Evolutionary conservation across 2,797 vertebrate species (phyloP).

Genomic region (Pitangus sulphuratus): DNA sequence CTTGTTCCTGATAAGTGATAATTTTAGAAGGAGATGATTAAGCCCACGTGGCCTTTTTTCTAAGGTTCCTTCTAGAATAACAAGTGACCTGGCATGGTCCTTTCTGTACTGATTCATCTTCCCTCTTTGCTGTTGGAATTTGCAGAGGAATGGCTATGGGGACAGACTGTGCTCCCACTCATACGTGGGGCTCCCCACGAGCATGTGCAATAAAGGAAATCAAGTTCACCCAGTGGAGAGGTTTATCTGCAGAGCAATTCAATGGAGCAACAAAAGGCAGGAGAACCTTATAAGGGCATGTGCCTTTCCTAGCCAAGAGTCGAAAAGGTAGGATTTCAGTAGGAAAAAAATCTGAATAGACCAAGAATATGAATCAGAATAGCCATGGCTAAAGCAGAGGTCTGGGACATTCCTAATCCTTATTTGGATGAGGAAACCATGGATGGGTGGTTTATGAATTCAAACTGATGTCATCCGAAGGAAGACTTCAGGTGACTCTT

Average conservation of each 20-base stretch:
- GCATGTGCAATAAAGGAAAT: background rate
- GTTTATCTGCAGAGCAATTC: constrained; percentile 8
- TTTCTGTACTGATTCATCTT: background rate
- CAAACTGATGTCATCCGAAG: constrained; percentile 14
- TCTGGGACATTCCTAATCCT: constrained; percentile 27
- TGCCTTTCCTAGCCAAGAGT: background rate
- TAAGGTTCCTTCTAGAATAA: background rate
- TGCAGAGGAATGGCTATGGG: background rate
- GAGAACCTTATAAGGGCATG: constrained; percentile 8
- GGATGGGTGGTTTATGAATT: constrained; percentile 17
- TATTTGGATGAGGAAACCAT: constrained; percentile 6
- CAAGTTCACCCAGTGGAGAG: background rate
- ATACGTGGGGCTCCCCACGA: background rate
- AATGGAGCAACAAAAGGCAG: background rate
- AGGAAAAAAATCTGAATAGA: background rate
- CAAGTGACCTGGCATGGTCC: background rate
- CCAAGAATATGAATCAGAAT: constrained; percentile 14
- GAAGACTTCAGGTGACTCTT: constrained; percentile 44
- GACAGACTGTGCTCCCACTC: background rate
- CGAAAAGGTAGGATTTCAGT: constrained; percentile 2
- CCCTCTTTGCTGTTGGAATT: constrained; percentile 1
- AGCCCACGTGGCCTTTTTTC: background rate
- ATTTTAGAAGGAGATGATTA: constrained; percentile 27
- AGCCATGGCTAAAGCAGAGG: background rate
- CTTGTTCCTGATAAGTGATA: constrained; percentile 8